These are phyloP conservation scores for Tauraco erythrolophus DNA, from an alignment of 2,113 vertebrate species.

Conservation along the genomic window DNA sequence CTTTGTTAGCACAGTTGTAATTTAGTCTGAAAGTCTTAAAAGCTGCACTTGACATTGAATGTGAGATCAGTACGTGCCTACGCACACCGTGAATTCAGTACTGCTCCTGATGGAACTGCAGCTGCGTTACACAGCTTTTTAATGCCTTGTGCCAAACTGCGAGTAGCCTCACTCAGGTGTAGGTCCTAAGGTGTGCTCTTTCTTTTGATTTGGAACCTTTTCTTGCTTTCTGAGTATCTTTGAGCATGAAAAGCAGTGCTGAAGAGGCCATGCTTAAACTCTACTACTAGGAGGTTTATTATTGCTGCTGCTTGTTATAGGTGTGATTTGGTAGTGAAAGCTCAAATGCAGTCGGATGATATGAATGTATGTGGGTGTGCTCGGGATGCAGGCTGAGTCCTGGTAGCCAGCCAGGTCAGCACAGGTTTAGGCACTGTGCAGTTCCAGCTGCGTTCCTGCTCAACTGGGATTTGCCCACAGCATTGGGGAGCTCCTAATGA, in stretches of 20 bases:
- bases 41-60: neutral
- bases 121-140: neutral
- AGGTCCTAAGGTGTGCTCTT: neutral
- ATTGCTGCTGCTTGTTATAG: neutral
- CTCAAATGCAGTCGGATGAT: neutral
- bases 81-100: neutral
- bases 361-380: rapidly evolving
- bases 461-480: rapidly evolving
- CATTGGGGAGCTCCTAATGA: neutral
- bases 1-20: neutral
- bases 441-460: neutral
- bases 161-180: neutral
- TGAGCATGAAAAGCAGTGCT: neutral
- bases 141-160: neutral
- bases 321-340: neutral
- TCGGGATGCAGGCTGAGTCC: neutral
- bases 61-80: neutral
- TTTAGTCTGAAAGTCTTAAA: neutral
- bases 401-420: neutral
- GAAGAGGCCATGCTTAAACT: neutral
- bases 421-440: neutral
- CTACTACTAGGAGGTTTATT: rapidly evolving
- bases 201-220: neutral
- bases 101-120: neutral
- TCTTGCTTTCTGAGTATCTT: neutral